Evolutionary conservation across 2,797 vertebrate species (phyloP).

Genomic region (Enteromius afrohamiltoni): DNA sequence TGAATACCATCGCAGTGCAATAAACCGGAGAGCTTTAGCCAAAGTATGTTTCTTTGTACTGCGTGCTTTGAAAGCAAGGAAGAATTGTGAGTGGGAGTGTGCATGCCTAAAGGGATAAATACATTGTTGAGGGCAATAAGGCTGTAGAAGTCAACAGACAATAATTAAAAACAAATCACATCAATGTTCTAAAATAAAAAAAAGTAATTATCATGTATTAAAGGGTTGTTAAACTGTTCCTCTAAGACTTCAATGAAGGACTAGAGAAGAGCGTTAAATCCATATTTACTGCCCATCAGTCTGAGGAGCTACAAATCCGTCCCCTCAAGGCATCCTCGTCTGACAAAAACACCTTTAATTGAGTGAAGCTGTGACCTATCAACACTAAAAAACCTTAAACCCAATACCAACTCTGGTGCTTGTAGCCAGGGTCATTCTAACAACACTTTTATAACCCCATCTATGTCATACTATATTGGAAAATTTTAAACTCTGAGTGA

Average conservation of each 20-base stretch:
- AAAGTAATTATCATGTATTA: slow-evolving; percentile 9
- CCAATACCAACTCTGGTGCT: slow-evolving; percentile 13
- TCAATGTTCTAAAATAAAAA: slow-evolving; percentile 8
- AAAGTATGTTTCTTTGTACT: slow-evolving; percentile 43
- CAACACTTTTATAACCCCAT: neutral
- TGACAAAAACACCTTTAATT: slow-evolving; percentile 77
- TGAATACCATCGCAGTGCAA: slow-evolving; percentile 44
- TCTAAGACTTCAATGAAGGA: slow-evolving; percentile 4
- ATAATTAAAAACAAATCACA: slow-evolving; percentile 19
- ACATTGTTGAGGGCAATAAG: slow-evolving; percentile 1
- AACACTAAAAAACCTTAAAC: slow-evolving; percentile 70
- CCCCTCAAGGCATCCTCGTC: slow-evolving; percentile 76
- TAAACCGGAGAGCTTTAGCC: slow-evolving; percentile 29
- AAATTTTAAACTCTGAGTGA: neutral
- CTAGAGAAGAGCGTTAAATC: slow-evolving; percentile 72
- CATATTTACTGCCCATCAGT: slow-evolving; percentile 78
- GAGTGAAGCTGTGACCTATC: slow-evolving; percentile 76
- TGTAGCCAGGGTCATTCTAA: neutral
- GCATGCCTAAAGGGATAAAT: slow-evolving; percentile 38
- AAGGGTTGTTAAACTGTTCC: neutral
- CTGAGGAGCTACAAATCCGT: slow-evolving; percentile 78
- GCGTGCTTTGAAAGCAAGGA: slow-evolving; percentile 32
- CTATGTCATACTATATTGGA: neutral
- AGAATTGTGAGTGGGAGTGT: slow-evolving; percentile 35
- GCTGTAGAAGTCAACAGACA: neutral